A percentile compares a stretch with the other conserved stretches of the same genome.
Evolutionary conservation across 2,113 vertebrate species (phyloP).

Genomic region (Rhynchomys soricoides): DNA sequence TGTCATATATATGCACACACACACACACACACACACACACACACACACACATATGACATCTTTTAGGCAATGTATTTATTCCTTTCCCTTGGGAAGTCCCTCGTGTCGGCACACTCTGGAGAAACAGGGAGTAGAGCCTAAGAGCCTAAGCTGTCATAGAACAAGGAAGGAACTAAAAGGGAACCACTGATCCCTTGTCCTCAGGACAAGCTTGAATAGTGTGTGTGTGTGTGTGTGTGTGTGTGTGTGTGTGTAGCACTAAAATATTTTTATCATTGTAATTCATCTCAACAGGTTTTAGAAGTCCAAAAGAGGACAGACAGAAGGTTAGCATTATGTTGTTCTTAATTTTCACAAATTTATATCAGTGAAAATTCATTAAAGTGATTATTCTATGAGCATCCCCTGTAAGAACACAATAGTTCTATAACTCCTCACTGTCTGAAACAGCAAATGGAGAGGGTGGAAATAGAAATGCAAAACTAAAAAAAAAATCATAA

Average conservation of each 20-base stretch:
- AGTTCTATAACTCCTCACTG: neutral
- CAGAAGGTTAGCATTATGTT: neutral
- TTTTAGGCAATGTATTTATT: too few relatives aligned
- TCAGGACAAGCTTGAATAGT: neutral
- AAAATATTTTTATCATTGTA: constrained; percentile 17
- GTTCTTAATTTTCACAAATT: neutral
- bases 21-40: neutral
- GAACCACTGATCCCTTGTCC: neutral
- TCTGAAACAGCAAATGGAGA: neutral
- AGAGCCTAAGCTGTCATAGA: neutral
- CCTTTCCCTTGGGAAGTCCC: neutral
- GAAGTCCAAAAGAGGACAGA: neutral
- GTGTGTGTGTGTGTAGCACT: neutral
- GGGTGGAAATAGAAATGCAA: neutral
- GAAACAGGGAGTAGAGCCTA: neutral
- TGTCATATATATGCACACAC: neutral
- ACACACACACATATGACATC: too few relatives aligned
- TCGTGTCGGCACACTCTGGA: neutral
- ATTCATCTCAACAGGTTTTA: neutral
- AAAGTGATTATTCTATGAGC: neutral
- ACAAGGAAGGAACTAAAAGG: neutral
- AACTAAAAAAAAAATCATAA: neutral
- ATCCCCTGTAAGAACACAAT: neutral
- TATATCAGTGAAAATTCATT: neutral
- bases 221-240: neutral